phyloP scores from a whole-genome alignment of 1,140 invertebrate species.

The Drosophila nebulosa region DNA sequence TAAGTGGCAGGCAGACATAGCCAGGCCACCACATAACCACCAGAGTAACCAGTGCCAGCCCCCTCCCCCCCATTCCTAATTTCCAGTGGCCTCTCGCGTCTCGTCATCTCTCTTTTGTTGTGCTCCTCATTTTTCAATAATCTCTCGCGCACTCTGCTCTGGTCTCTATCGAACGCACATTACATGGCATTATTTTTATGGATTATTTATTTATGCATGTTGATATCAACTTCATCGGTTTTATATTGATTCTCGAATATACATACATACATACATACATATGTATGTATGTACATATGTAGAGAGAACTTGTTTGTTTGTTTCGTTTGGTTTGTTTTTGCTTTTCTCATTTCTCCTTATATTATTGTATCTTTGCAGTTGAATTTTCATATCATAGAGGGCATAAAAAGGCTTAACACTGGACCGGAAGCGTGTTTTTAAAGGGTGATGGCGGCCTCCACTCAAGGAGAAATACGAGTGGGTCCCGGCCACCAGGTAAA shows the following conservation, averaged over 20 bases:
- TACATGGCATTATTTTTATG: constrained; percentile 75
- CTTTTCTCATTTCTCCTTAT: constrained; percentile 28
- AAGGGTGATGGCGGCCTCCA: constrained; percentile 84
- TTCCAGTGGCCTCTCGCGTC: constrained; percentile 24
- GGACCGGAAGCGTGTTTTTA: constrained; percentile 81
- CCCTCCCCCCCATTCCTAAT: constrained; percentile 23
- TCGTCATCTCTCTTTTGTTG: constrained; percentile 8
- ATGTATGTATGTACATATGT: no score
- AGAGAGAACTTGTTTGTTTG: neutral
- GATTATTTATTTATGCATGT: constrained; percentile 74
- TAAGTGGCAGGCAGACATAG: constrained; percentile 54
- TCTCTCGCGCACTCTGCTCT: neutral
- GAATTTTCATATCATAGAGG: constrained; percentile 78
- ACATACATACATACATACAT: no score
- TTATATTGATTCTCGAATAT: constrained; percentile 45
- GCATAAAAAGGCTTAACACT: constrained; percentile 81
- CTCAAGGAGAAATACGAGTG: constrained; percentile 96
- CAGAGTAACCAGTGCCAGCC: neutral
- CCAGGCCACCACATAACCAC: constrained; percentile 29
- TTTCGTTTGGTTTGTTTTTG: neutral
- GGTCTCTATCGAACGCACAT: constrained; percentile 39
- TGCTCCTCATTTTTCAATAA: neutral
- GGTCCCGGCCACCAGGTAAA: constrained; percentile 95
- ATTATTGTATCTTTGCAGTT: constrained; percentile 60
- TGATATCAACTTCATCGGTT: constrained; percentile 59